A percentile compares a stretch with the other conserved stretches of the same genome.
Conservation (phyloP, 1,140 invertebrate genomes). For the Mamestra configurata region DNA sequence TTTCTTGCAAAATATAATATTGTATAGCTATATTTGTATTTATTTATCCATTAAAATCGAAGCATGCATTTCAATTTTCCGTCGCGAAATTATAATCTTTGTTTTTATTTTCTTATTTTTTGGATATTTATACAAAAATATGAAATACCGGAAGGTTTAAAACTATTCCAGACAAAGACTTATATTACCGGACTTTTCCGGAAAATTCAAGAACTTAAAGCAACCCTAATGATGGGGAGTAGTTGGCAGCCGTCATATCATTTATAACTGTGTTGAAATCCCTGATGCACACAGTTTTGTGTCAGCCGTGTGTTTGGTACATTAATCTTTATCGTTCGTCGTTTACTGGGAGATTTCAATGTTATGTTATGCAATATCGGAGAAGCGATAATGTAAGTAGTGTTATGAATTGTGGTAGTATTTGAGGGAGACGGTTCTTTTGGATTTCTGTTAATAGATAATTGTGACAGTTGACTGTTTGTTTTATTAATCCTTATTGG, state of each 20-base stretch:
- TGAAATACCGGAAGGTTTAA: no score
- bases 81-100: no score
- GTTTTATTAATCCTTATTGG: no score
- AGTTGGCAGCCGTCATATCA: background rate
- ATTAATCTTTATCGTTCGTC: constrained; percentile 30
- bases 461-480: background rate
- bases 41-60: no score
- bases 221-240: background rate
- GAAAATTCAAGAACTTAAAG: background rate
- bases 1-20: no score
- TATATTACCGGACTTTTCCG: background rate
- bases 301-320: background rate
- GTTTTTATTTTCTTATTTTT: no score
- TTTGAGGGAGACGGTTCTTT: no score
- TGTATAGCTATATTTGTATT: no score
- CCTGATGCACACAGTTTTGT: constrained; percentile 2
- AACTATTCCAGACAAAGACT: no score
- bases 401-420: constrained; percentile 4
- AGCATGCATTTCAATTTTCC: no score
- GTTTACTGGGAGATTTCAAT: background rate
- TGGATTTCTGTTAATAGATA: no score
- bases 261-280: constrained; percentile 11
- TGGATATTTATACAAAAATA: no score
- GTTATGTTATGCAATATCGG: background rate
- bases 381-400: background rate